A percentile compares a stretch with the other conserved stretches of the same genome.
Conservation (phyloP, 2,113 vertebrate genomes). For the Megalops atlanticus region DNA sequence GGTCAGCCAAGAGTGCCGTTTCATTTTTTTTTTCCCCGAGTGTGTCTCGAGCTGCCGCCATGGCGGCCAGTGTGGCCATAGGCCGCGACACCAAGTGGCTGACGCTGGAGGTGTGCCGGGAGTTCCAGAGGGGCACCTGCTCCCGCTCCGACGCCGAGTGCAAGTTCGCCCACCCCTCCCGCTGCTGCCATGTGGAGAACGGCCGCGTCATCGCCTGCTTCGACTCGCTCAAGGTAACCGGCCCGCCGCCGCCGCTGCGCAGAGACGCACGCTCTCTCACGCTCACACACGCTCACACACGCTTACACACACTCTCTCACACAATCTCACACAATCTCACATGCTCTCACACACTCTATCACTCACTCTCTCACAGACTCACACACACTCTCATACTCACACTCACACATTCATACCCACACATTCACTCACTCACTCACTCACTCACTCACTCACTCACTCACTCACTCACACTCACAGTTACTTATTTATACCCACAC, state of each 20-base stretch:
- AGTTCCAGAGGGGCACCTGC: slow-evolving; percentile 97
- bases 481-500: background rate
- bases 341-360: background rate
- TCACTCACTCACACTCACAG: background rate
- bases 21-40: background rate
- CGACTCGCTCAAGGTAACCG: slow-evolving; percentile 99
- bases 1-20: background rate
- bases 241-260: slow-evolving; percentile 42
- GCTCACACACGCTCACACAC: slow-evolving; percentile 6
- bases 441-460: background rate
- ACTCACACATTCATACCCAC: background rate
- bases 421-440: background rate
- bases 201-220: slow-evolving; percentile 98
- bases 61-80: slow-evolving; percentile 89
- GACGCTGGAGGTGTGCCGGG: slow-evolving; percentile 97
- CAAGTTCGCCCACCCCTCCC: slow-evolving; percentile 96
- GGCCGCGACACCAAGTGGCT: slow-evolving; percentile 98
- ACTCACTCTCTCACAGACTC: too few relatives aligned
- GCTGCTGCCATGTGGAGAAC: slow-evolving; percentile 97
- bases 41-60: slow-evolving; percentile 43
- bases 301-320: background rate
- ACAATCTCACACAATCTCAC: background rate
- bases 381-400: background rate
- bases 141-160: slow-evolving; percentile 91
- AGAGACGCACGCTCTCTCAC: slow-evolving; percentile 1